Base-by-base conservation (phyloP, 1,140 invertebrate species). In the Bactericera cockerelli region DNA sequence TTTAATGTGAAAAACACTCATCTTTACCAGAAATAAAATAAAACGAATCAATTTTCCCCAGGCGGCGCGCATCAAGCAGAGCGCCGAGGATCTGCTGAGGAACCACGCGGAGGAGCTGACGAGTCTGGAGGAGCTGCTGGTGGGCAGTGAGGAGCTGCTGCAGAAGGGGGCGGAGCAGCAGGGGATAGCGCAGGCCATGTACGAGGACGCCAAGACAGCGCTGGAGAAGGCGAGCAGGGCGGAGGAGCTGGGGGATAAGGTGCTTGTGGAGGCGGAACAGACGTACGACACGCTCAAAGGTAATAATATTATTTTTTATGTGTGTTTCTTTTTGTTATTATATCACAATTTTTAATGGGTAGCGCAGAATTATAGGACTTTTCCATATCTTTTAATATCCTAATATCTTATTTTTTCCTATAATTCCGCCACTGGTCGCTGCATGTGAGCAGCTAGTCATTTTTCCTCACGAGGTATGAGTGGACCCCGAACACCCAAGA, bases 281-380 rank as follows among this genome's bases (percentile, higher is more conserved):
- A 96, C 91, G 3, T 81, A 89, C 56, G 76, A 85, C 59, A 92
- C 86, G 49, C 72, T 95, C 1, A 79, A 84, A 74, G 82, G 89
- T 92, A 74, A 72, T 62, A n/a, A n/a, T n/a, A n/a, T n/a, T n/a
- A n/a, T n/a, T n/a, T n/a, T n/a, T 67, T 22, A 42, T 22, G 11
- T 8, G 25, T n/a, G n/a, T n/a, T n/a, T n/a, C n/a, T n/a, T n/a
- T n/a, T n/a, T n/a, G n/a, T n/a, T n/a, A n/a, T n/a, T n/a, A n/a
- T n/a, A n/a, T n/a, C n/a, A n/a, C n/a, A n/a, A n/a, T n/a, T n/a
- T n/a, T n/a, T n/a, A n/a, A n/a, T n/a, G n/a, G n/a, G n/a, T n/a
- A n/a, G n/a, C n/a, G n/a, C n/a, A n/a, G n/a, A n/a, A n/a, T n/a
- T n/a, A n/a, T n/a, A n/a, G n/a, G n/a, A n/a, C n/a, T n/a, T n/a